These are phyloP conservation scores for Spisula solida DNA, from an alignment of 2,888 invertebrate genomes.

Conservation along the genomic window DNA sequence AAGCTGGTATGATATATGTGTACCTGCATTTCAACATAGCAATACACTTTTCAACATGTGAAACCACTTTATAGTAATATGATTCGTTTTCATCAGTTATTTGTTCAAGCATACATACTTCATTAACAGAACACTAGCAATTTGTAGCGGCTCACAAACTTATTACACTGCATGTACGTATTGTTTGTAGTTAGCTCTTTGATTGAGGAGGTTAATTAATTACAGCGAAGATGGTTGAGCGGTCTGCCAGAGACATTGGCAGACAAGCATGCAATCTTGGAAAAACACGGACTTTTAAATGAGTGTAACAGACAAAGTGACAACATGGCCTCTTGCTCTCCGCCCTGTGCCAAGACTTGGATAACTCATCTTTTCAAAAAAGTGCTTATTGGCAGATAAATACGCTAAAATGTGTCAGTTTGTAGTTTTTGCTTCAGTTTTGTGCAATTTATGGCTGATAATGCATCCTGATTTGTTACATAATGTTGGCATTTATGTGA, in stretches of 20 bases:
- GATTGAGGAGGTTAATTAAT: conserved; percentile 45
- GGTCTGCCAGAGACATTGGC: conserved; percentile 44
- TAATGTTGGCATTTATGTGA: conserved; percentile 24
- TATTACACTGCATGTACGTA: background rate
- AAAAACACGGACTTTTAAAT: conserved; percentile 50
- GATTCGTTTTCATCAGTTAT: conserved; percentile 16
- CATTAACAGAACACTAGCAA: conserved; percentile 21
- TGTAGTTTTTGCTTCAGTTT: conserved; percentile 4
- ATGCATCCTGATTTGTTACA: background rate
- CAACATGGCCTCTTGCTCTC: conserved; percentile 44
- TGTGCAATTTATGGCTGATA: conserved; percentile 18
- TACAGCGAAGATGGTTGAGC: conserved; percentile 30
- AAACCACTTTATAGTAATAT: conserved; percentile 33
- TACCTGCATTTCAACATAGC: conserved; percentile 10
- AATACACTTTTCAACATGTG: conserved; percentile 10
- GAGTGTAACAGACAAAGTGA: conserved; percentile 50
- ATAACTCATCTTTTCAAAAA: conserved; percentile 31
- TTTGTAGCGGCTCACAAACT: background rate
- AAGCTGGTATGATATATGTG: conserved; percentile 7
- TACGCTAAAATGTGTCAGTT: background rate
- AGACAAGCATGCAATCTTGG: conserved; percentile 52
- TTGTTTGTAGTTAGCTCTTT: conserved; percentile 45
- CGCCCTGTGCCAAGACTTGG: conserved; percentile 33
- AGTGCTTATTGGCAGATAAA: conserved; percentile 25
- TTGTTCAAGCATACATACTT: conserved; percentile 42